phyloP scores from a whole-genome alignment of 2,113 vertebrate genomes.

The Rana temporaria region DNA sequence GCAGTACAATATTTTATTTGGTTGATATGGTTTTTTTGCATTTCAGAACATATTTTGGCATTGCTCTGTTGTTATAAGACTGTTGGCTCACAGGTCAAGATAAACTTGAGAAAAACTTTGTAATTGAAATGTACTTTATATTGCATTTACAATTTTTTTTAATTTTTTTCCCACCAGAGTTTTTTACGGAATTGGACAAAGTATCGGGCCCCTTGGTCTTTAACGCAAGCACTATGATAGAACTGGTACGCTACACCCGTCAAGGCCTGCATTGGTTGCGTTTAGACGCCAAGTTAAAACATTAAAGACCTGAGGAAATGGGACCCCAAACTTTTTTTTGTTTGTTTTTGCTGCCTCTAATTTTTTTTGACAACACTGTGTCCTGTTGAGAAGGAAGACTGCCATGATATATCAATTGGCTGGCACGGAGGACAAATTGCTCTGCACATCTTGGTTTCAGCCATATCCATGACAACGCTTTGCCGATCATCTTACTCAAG shows the following conservation, averaged over 20 bases:
- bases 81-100: too few relatives aligned
- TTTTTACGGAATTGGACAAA: conserved; percentile 97
- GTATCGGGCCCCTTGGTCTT: conserved; percentile 95
- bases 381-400: conserved; percentile 84
- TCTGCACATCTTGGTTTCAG: conserved; percentile 70
- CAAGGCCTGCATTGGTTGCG: conserved; percentile 98
- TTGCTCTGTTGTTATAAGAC: too few relatives aligned
- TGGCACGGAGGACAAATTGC: conserved; percentile 76
- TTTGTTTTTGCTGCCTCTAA: conserved; percentile 80
- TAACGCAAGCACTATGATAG: conserved; percentile 97
- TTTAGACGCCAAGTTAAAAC: conserved; percentile 87
- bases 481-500: conserved; percentile 62
- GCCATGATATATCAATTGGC: conserved; percentile 77
- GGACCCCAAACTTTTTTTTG: conserved; percentile 63
- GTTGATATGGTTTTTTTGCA: too few relatives aligned
- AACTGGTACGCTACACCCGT: conserved; percentile 95
- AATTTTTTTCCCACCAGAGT: conserved; percentile 79
- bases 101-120: too few relatives aligned
- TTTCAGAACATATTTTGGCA: too few relatives aligned
- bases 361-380: conserved; percentile 89
- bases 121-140: too few relatives aligned
- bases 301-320: conserved; percentile 72
- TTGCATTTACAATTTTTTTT: not conserved
- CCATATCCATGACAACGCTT: conserved; percentile 38
- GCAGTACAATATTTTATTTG: not conserved